Percentiles rank a stretch among this genome's conserved stretches.
These are phyloP conservation scores for Tillus elongatus DNA, from an alignment of 2,888 invertebrate species.

Conservation along the genomic window DNA sequence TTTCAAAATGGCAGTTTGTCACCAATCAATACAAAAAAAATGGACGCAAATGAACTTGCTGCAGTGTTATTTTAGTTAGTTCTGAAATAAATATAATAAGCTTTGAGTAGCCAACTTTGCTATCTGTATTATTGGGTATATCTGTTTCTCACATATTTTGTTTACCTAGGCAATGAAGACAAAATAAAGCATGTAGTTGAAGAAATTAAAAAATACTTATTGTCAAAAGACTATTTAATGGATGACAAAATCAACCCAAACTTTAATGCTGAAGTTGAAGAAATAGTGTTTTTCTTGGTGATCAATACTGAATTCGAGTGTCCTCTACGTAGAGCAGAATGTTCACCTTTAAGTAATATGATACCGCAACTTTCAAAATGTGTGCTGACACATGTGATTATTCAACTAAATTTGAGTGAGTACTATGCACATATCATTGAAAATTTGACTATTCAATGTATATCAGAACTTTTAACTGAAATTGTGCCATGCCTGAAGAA, in stretches of 20 bases:
- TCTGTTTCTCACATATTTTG: too few species aligned
- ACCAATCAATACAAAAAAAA: too few species aligned
- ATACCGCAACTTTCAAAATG: conserved; percentile 33
- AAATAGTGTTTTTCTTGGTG: conserved; percentile 29
- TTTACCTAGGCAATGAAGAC: conserved; percentile 33
- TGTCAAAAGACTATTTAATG: conserved; percentile 23
- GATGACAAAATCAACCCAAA: conserved; percentile 18
- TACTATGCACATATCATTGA: conserved; percentile 24
- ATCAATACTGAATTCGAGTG: conserved; percentile 32
- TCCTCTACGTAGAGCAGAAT: conserved; percentile 21
- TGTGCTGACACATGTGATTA: conserved; percentile 28
- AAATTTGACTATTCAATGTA: conserved; percentile 23
- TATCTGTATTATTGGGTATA: too few species aligned
- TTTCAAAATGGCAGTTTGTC: too few species aligned
- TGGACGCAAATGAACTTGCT: too few species aligned
- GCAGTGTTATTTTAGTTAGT: too few species aligned
- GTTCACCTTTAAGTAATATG: conserved; percentile 30
- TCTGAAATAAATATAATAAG: too few species aligned
- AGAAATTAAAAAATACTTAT: conserved; percentile 23
- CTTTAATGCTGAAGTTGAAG: conserved; percentile 24
- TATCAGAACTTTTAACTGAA: conserved; percentile 28
- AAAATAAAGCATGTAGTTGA: conserved; percentile 22
- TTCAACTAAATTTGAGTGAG: conserved; percentile 24
- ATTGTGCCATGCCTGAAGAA: conserved; percentile 28
- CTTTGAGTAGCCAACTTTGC: too few species aligned